Base-by-base conservation (phyloP, 2,113 vertebrate species). In the Lophura nycthemera region DNA sequence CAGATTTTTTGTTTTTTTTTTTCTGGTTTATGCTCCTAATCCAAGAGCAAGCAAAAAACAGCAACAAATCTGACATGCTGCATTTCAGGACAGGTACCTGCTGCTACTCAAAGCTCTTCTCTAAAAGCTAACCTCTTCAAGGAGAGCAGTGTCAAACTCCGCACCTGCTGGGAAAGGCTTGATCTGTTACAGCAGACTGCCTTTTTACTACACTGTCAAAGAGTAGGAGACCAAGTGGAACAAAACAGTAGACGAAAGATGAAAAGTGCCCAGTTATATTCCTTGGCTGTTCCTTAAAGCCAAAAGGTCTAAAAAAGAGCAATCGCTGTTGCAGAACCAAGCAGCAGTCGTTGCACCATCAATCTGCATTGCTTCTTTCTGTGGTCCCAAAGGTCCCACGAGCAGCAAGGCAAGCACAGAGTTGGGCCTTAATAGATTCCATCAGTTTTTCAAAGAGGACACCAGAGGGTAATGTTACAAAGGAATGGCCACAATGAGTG, bases 231-330 rank as follows among this genome's bases (percentile, higher is more conserved):
- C 3, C 25, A 63, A n/a, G 32, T 2, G 12, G 60, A 50, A 84
- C 15, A 34, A 81, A 66, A 25, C 1, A 3, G 11, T 7, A 9
- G 7, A 32, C 0, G 15, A 30, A 57, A 16, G 36, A 40, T 10
- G 66, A 86, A 74, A 61, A 32, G 5, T 0, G 0, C 3, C 34
- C 34, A 21, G 9, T 78, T 59, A 18, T 2, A 2, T 11, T 84
- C 6, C 59, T 72, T 61, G 43, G 29, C 34, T n/a, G 14, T 40
- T 50, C 78, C 36, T 79, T 42, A 38, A 73, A 42, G 27, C 38
- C 63, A 43, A 50, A 81, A 18, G 24, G 47, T 50, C 25, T 15
- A 43, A 13, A 54, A 18, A 22, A 21, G 17, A n/a, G 21, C 19
- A 76, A 7, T 7, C 24, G 4, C 38, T 75, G 47, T 18, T 40